Base-by-base conservation (phyloP, 2,888 invertebrate species). In the Acleris sparsana region DNA sequence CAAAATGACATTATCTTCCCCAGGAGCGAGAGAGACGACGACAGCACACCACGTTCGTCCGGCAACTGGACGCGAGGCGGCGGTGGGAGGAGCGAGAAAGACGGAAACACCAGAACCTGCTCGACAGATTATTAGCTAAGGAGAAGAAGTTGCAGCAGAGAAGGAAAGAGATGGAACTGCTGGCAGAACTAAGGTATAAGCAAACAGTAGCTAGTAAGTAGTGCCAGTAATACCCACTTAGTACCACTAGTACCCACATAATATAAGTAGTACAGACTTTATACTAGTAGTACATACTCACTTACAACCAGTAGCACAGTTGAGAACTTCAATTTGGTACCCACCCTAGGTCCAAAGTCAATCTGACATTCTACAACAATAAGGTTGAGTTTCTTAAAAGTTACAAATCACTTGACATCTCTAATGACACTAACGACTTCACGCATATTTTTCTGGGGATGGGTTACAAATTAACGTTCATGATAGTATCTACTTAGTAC, bases 1-100 rank as follows among this genome's bases (percentile, higher is more conserved):
- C 33, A 9, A 33, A 9, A 33, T 5, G 3, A 11, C 3, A 39
- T 13, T 13, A 1, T 39, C 13, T 39, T 13, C 39, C 39, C 13
- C 75, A 97, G 97, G 98, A 98, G 83, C 93, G 97, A 48, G 98
- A 98, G 86, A 93, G 98, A 74, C 93, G 97, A 77, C 94, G 97
- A 22, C 98, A 99, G 80, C 99, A 99, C 85, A 97, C 97, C 91
- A 94, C 97, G 1, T 93, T 98, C 68, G 96, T 98, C 53, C 95
- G 97, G 33, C 97, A 97, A 57, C 84, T 99, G 69, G 98, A 99
- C 84, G 94, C 95, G 69, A 94, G 98, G 20, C 95, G 97, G 72
- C 95, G 97, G 78, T 96, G 97, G 88, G 98, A 98, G 82, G 98
- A 97, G 77, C 93, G 97, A 11, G 97, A 97, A 80, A 87, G 94